phyloP scores from a whole-genome alignment of 2,888 invertebrate genomes.

The Drosophila prostipennis region DNA sequence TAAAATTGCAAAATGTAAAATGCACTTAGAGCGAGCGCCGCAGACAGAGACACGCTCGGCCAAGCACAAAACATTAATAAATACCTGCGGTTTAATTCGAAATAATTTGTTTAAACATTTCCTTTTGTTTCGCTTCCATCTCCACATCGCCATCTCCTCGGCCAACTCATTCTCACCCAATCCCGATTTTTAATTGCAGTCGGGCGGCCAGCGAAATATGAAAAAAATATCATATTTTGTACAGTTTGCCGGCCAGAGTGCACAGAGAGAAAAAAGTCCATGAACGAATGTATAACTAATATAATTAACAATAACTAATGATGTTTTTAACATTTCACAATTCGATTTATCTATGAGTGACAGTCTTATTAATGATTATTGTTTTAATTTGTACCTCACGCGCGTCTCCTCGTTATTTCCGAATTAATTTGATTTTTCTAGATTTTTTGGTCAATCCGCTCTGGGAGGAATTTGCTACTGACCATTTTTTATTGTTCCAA shows the following conservation, averaged over 20 bases:
- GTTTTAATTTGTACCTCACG: no score
- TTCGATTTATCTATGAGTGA: no score
- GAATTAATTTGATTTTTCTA: no score
- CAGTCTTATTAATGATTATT: no score
- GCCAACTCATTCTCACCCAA: conserved; percentile 49
- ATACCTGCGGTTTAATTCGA: conserved; percentile 80
- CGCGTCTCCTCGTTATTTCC: no score
- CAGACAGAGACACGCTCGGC: conserved; percentile 60
- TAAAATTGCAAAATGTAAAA: conserved; percentile 43
- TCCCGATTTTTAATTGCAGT: conserved; percentile 40
- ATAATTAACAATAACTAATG: no score
- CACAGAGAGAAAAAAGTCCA: conserved; percentile 8
- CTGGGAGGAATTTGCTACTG: no score
- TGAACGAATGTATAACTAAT: no score
- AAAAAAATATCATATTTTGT: conserved; percentile 19
- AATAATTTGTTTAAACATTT: conserved; percentile 81
- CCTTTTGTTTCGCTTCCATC: conserved; percentile 69
- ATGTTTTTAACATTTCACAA: no score
- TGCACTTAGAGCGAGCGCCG: conserved; percentile 19
- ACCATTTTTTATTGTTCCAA: no score
- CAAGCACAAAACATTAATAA: conserved; percentile 80
- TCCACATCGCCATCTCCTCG: conserved; percentile 32
- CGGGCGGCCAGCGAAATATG: background rate
- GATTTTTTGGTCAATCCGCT: no score
- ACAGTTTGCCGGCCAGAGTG: conserved; percentile 4